Percentiles rank a stretch among this genome's conserved stretches.
Conservation (phyloP, 2,797 vertebrate species). For the Babyrousa celebensis region DNA sequence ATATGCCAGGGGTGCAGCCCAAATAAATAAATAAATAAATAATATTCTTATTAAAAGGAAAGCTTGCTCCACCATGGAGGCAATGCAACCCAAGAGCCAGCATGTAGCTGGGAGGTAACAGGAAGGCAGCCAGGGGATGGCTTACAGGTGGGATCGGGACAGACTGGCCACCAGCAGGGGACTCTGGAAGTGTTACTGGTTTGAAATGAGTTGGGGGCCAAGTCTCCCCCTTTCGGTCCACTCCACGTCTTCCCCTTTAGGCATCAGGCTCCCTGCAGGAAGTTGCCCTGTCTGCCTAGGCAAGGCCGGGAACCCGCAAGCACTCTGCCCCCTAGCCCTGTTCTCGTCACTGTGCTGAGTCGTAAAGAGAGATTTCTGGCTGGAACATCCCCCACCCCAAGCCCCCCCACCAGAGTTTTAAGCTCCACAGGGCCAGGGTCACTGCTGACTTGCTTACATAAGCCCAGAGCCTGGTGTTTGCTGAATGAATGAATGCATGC, state of each 20-base stretch:
- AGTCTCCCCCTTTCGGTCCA: background rate
- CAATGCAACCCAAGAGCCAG: background rate
- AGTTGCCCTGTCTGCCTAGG: background rate
- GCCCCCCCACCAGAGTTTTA: no score
- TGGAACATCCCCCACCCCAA: background rate
- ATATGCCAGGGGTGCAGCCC: no score
- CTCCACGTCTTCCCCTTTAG: background rate
- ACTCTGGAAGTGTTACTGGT: background rate
- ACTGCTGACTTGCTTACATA: background rate
- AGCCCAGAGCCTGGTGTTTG: background rate
- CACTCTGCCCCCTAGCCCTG: background rate
- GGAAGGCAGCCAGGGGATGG: background rate
- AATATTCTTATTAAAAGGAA: background rate
- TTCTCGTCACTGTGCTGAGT: background rate
- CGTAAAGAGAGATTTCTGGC: background rate
- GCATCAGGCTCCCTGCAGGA: background rate
- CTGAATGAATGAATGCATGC: background rate
- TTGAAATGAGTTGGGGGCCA: background rate
- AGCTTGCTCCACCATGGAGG: background rate
- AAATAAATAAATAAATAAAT: no score
- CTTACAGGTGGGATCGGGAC: background rate
- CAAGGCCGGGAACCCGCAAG: fast-evolving
- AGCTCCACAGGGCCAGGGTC: background rate
- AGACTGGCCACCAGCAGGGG: background rate
- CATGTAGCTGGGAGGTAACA: background rate